Evolutionary conservation across 2,888 invertebrate genomes (phyloP), one percentile per base, ranked within the genome.

Genomic region (Aromia moschata): DNA sequence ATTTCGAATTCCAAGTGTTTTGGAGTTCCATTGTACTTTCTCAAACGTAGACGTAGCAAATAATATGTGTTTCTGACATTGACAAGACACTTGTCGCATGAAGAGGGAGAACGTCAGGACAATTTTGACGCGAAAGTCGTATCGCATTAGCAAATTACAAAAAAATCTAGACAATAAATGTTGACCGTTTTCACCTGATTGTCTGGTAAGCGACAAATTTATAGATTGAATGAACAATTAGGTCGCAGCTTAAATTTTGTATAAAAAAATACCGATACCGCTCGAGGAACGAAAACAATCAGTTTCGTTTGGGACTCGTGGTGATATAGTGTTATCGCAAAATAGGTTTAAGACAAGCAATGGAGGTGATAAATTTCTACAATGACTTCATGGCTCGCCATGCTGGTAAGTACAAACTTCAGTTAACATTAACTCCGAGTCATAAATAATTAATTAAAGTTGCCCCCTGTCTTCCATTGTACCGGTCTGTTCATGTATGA

Each of bases 371-470:
- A 15, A 33, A 18, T 4, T 43, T 38, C 44, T 57, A 51, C 12
- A 15, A 44, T 9, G 44, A 57, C 12, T 43, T 57, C 10, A 30
- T 57, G 51, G 25, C 10, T 2, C 15, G 9, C 1, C 10, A 30
- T 31, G 41, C 57, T 33, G 57, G 57, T 57, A 40, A 3, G 51
- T 52, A 25, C 9, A n/a, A n/a, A n/a, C n/a, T n/a, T n/a, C n/a
- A n/a, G n/a, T n/a, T n/a, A n/a, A n/a, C n/a, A n/a, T n/a, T n/a
- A n/a, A n/a, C n/a, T n/a, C n/a, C n/a, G n/a, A n/a, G n/a, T n/a
- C n/a, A n/a, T n/a, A n/a, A n/a, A n/a, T n/a, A n/a, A n/a, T n/a
- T n/a, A n/a, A n/a, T n/a, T n/a, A 11, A 41, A 41, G 11, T 43
- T 47, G n/a, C n/a, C n/a, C n/a, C n/a, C n/a, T n/a, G n/a, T n/a